A percentile compares a stretch with the other conserved stretches of the same genome.
phyloP scores from a whole-genome alignment of 1,140 invertebrate genomes.

The Ectropis grisescens region DNA sequence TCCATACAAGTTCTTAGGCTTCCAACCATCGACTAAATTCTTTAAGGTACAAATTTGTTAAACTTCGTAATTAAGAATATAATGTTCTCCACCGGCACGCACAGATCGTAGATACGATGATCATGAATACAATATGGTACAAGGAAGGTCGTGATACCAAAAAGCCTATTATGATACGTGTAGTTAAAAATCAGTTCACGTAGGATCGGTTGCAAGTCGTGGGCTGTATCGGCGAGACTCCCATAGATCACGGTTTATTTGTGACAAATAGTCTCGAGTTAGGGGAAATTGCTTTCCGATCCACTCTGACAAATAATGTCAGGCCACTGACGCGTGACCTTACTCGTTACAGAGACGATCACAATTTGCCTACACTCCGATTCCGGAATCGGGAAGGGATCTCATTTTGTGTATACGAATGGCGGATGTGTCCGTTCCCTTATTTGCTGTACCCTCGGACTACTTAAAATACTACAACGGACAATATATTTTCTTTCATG shows the following conservation, averaged over 20 bases:
- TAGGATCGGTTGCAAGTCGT: constrained; percentile 1
- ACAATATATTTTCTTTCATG: constrained; percentile 17
- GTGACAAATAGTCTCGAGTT: constrained; percentile 64
- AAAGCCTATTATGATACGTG: too few relatives aligned
- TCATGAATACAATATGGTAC: too few relatives aligned
- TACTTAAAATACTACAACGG: constrained; percentile 16
- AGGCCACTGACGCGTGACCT: constrained; percentile 51
- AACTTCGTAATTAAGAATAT: too few relatives aligned
- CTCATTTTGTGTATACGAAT: constrained; percentile 26
- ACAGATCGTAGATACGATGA: too few relatives aligned
- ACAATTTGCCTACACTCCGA: constrained; percentile 38
- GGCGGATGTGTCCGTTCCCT: constrained; percentile 19
- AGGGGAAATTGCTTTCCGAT: constrained; percentile 63
- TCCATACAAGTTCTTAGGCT: too few relatives aligned
- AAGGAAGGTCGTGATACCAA: too few relatives aligned
- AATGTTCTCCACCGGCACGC: too few relatives aligned
- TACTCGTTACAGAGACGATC: constrained; percentile 41
- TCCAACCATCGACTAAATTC: too few relatives aligned
- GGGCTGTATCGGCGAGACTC: constrained; percentile 28
- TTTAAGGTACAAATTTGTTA: too few relatives aligned
- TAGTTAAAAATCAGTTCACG: constrained; percentile 10
- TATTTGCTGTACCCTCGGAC: constrained; percentile 22
- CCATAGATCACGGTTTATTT: constrained; percentile 61
- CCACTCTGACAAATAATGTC: constrained; percentile 61
- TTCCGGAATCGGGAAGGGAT: constrained; percentile 17